Conservation (phyloP, 2,888 invertebrate genomes). For the Thecocarcelia acutangulata region DNA sequence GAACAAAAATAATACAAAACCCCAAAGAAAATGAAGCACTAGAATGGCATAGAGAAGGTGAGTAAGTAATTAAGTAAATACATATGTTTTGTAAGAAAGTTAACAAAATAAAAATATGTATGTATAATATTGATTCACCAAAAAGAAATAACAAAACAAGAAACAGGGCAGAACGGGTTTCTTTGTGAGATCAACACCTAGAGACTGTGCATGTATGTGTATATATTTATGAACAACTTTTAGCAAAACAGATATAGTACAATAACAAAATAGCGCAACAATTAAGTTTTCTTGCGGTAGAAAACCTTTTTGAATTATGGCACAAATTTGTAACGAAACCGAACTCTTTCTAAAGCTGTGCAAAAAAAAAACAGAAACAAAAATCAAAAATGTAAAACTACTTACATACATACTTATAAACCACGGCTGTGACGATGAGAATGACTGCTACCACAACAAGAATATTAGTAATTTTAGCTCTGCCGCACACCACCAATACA, state of each 20-base stretch:
- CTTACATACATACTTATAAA: slow-evolving; percentile 12
- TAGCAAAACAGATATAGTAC: neutral
- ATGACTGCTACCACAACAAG: slow-evolving; percentile 9
- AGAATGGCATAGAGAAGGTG: slow-evolving; percentile 3
- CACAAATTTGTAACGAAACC: slow-evolving; percentile 63
- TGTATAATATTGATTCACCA: slow-evolving; percentile 29
- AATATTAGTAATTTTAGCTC: slow-evolving; percentile 38
- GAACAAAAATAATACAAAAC: slow-evolving; percentile 30
- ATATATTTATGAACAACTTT: neutral
- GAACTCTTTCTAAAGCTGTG: slow-evolving; percentile 13
- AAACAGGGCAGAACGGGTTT: neutral
- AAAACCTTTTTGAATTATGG: slow-evolving; percentile 65
- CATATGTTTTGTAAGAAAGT: slow-evolving; percentile 5
- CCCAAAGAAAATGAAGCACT: slow-evolving; percentile 1
- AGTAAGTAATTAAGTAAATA: neutral
- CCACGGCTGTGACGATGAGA: slow-evolving; percentile 18
- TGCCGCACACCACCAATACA: slow-evolving; percentile 1
- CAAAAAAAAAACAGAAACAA: slow-evolving; percentile 8
- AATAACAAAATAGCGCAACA: slow-evolving; percentile 55
- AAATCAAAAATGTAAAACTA: neutral
- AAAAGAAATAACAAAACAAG: slow-evolving; percentile 14
- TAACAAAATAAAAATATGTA: too few species aligned
- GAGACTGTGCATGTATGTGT: neutral
- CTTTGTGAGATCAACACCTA: neutral
- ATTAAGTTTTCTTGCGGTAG: slow-evolving; percentile 60